phyloP scores from a whole-genome alignment of 2,888 invertebrate species.

The Habrosyne pyritoides region DNA sequence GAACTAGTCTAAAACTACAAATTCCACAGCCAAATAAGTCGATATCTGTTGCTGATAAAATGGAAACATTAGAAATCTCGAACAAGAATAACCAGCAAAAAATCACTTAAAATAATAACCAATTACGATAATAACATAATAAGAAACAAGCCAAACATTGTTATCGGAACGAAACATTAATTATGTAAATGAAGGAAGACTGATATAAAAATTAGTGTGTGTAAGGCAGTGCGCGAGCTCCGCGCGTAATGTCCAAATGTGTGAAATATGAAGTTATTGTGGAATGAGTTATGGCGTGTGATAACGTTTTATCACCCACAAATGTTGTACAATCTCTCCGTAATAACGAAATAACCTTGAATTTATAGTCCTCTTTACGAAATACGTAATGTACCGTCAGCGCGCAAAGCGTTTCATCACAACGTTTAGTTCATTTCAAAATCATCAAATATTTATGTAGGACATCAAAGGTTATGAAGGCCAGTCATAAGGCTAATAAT shows the following conservation, averaged over 20 bases:
- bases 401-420: constrained; percentile 21
- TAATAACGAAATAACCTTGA: constrained; percentile 78
- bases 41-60: not conserved
- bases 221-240: not conserved
- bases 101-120: not conserved
- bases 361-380: constrained; percentile 76
- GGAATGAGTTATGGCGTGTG: constrained; percentile 62
- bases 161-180: not conserved
- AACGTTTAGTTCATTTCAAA: constrained; percentile 2
- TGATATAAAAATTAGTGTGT: constrained; percentile 1
- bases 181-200: not conserved
- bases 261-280: constrained; percentile 65
- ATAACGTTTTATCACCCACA: constrained; percentile 74
- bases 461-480: no score
- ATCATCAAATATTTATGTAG: no score
- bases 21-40: no score
- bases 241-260: constrained; percentile 27
- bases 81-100: not conserved
- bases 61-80: not conserved
- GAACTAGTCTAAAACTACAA: no score
- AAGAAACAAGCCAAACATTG: not conserved
- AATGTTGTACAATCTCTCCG: constrained; percentile 72
- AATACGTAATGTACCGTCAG: constrained; percentile 62
- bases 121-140: not conserved
- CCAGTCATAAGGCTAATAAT: no score